phyloP scores from a whole-genome alignment of 1,140 invertebrate species.

The Calephelis nemesis region DNA sequence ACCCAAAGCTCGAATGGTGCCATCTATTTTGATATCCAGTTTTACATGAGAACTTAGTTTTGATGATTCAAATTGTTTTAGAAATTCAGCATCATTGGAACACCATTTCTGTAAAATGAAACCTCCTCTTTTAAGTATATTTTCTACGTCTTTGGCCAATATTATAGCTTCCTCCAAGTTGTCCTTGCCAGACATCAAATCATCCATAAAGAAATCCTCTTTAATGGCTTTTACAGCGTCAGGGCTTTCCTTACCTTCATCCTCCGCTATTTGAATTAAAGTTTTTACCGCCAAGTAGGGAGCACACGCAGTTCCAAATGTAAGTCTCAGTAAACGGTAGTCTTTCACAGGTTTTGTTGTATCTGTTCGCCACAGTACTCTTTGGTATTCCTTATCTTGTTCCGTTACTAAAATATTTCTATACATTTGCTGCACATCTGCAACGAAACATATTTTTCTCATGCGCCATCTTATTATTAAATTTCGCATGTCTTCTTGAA shows the following conservation, averaged over 20 bases:
- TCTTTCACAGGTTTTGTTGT: constrained; percentile 16
- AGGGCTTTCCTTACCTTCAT: background rate
- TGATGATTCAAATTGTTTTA: constrained; percentile 23
- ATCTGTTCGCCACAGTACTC: constrained; percentile 15
- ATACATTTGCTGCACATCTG: constrained; percentile 20
- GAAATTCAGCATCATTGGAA: constrained; percentile 29
- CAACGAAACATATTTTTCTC: constrained; percentile 4
- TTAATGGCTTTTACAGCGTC: constrained; percentile 5
- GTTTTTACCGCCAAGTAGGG: constrained; percentile 17
- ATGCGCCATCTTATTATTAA: constrained; percentile 18
- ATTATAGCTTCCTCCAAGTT: constrained; percentile 35
- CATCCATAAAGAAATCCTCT: constrained; percentile 50
- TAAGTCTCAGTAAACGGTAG: constrained; percentile 18
- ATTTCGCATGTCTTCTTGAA: constrained; percentile 22
- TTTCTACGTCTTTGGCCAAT: constrained; percentile 17
- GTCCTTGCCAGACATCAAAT: constrained; percentile 44
- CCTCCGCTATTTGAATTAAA: constrained; percentile 6
- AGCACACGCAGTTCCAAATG: constrained; percentile 21
- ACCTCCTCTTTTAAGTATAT: constrained; percentile 29
- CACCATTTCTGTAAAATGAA: constrained; percentile 38
- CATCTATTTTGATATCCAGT: background rate
- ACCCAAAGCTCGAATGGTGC: background rate
- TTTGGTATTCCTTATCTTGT: constrained; percentile 19
- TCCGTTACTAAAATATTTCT: constrained; percentile 17
- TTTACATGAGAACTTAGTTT: constrained; percentile 23